These are phyloP conservation scores for Sceliomorpha sp. DNA, from an alignment of 2,888 invertebrate species.

Conservation along the genomic window DNA sequence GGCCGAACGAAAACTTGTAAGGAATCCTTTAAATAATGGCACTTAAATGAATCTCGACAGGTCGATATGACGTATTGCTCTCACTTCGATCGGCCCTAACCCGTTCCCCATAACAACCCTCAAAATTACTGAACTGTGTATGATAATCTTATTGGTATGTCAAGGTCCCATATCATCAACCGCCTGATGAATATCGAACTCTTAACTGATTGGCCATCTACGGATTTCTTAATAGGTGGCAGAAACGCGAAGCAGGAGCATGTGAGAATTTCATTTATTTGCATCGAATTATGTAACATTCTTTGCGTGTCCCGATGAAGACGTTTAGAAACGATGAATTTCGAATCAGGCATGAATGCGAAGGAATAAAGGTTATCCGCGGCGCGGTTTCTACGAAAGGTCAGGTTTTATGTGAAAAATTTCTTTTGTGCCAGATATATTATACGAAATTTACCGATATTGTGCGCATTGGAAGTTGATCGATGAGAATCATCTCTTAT, in stretches of 20 bases:
- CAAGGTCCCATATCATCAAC: conserved; percentile 37
- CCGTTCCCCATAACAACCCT: conserved; percentile 21
- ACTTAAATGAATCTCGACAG: conserved; percentile 67
- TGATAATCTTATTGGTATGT: conserved; percentile 65
- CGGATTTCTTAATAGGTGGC: conserved; percentile 44
- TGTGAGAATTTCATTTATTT: conserved; percentile 44
- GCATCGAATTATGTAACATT: conserved; percentile 41
- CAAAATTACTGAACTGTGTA: conserved; percentile 52
- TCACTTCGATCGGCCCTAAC: conserved; percentile 45
- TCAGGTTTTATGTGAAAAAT: background rate
- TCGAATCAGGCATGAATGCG: conserved; percentile 42
- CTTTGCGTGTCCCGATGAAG: conserved; percentile 44
- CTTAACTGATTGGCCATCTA: conserved; percentile 49
- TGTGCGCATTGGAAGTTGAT: no score
- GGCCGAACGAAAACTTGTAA: conserved; percentile 61
- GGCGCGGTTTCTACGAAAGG: conserved; percentile 43
- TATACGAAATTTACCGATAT: no score
- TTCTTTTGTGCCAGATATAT: no score
- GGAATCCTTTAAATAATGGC: conserved; percentile 61
- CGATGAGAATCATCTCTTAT: no score
- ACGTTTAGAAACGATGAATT: conserved; percentile 38
- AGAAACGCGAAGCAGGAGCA: conserved; percentile 21
- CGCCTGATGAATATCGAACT: conserved; percentile 36
- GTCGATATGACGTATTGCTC: conserved; percentile 60
- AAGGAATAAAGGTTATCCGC: conserved; percentile 29